Base-by-base conservation (phyloP, 35 echinoderm and acorn worm genomes). In the Acanthaster planci region DNA sequence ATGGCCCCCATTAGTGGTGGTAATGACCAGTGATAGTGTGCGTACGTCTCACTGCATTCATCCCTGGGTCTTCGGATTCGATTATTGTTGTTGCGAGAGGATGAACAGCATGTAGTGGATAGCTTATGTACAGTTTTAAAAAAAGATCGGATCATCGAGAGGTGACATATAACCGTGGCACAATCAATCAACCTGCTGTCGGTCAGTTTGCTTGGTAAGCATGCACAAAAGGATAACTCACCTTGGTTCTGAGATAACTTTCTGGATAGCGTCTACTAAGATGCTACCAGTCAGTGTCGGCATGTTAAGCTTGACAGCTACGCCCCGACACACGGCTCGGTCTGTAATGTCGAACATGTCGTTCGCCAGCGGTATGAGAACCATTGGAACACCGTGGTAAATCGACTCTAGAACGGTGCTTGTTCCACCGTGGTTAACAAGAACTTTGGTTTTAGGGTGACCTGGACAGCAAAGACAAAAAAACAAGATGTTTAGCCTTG, bases 371-470 rank as follows among this genome's bases (percentile, higher is more conserved):
- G 81, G 81, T n/a, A 83, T 60, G 14, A 53, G 56, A 51, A 83
- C 81, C 29, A 83, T 83, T 3, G 81, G 81, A n/a, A 83, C 81
- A 15, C 51, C 52, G 81, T 83, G 81, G 55, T 83, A 60, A 6
- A 60, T 37, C 18, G 54, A 51, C 27, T 83, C 81, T 7, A 30
- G 32, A 0, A 60, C 81, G 37, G 51, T 40, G 56, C 38, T 83
- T 2, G 56, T n/a, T 17, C 81, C 81, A 37, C 81, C 52, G 38
- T 57, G 81, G 21, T 31, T 37, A 15, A 83, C 79, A 54, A 51
- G 52, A 32, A 83, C 9, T 19, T 83, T 83, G 2, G 81, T 57
- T 57, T 83, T 83, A 18, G 55, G 54, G 38, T 83, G 81, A 37
- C 81, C 81, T 83, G 53, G 34, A 37, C 21, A 10, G 53, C 5